Evolutionary conservation across 2,888 invertebrate species (phyloP), one percentile per base, ranked within the genome.

Genomic region (Melieria picta): DNA sequence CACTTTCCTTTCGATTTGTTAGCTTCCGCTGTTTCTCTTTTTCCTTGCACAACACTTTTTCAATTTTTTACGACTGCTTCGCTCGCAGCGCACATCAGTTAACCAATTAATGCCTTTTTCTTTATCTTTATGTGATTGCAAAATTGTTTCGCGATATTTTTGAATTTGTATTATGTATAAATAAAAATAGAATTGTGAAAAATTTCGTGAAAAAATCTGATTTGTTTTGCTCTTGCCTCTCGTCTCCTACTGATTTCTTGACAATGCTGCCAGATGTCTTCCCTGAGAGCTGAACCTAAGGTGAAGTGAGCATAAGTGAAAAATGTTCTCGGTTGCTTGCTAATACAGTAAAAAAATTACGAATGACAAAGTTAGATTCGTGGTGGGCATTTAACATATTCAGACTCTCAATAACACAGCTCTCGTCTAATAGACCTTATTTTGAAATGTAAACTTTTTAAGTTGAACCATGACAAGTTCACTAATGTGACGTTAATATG

Each of bases 171-270:
- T 30, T 50, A 11, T 30, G 43, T 61, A n/a, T 50, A 67, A 67
- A 67, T 50, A 67, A 67, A 67, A 67, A 67, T 67, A 50, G 58
- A 50, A 42, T 45, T 50, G 50, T 61, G 60, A 52, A 67, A 60
- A n/a, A 11, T 7, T 67, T 11, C 7, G n/a, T 30, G 42, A 42
- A 60, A 61, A 71, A 66, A 10, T 52, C 45, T 47, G 47, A 11
- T 67, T 61, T 67, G 67, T 67, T 67, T 67, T 67, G 60, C 65
- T 67, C 16, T 50, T 43, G 58, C 50, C 67, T 67, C 60, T 30
- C 48, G 48, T 42, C 30, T 10, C 13, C 43, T 58, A 50, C 30
- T 48, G 63, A 42, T 63, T 48, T 63, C 50, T 48, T 63, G 4
- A 4, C 50, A 45, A 45, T 62, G 47, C 5, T 62, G 46, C 62